Percentiles rank a stretch among this genome's conserved stretches.
Evolutionary conservation across 1,140 invertebrate species (phyloP).

Genomic region (Eupristina koningsbergeri): DNA sequence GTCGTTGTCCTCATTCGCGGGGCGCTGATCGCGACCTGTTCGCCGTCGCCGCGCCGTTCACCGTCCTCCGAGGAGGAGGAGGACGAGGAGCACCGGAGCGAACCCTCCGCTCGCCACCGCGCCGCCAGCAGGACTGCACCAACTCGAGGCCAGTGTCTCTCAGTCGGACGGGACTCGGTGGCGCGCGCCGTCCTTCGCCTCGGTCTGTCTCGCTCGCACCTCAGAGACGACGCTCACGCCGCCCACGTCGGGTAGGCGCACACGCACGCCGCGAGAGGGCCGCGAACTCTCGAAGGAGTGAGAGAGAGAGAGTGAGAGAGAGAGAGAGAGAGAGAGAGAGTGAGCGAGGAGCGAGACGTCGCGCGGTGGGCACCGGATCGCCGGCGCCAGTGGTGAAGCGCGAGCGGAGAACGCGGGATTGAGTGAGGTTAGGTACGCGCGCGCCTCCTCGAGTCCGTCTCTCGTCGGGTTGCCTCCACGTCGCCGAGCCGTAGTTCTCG

Average conservation of each 20-base stretch:
- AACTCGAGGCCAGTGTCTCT: not conserved
- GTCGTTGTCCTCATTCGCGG: constrained; percentile 52
- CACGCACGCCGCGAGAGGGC: constrained; percentile 12
- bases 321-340: not conserved
- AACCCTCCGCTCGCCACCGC: no score
- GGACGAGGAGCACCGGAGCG: no score
- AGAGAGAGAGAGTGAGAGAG: no score
- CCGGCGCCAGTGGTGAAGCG: constrained; percentile 12
- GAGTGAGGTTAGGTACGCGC: not conserved
- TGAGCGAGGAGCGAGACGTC: no score
- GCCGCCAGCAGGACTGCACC: not conserved
- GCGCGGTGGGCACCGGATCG: constrained; percentile 10
- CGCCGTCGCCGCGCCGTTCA: constrained; percentile 15
- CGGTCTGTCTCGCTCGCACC: not conserved
- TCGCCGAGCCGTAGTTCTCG: no score
- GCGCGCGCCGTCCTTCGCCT: not conserved
- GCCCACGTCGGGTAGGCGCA: not conserved
- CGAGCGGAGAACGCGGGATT: constrained; percentile 10
- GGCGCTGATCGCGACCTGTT: constrained; percentile 51
- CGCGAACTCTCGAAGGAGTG: not conserved
- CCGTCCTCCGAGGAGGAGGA: no score
- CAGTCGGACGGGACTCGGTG: not conserved
- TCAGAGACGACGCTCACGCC: not conserved
- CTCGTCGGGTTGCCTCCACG: not conserved
- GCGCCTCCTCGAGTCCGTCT: not conserved